Conservation (phyloP, 30 jellyfish, hydroid and myxozoan species). For the Cassiopea xamachana region DNA sequence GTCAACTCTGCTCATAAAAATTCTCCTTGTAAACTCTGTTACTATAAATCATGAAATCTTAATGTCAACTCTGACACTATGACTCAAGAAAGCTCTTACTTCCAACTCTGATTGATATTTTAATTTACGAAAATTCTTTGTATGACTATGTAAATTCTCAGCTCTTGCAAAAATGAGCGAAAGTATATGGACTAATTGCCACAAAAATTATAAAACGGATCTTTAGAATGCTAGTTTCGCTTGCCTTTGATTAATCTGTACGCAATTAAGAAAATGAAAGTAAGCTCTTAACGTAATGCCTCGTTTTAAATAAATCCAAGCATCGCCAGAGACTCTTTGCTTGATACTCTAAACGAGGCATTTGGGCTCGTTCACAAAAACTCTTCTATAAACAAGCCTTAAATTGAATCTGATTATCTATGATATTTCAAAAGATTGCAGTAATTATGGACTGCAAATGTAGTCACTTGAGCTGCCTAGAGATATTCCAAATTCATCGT, state of each 20-base stretch:
- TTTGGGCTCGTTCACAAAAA: slow-evolving; percentile 11
- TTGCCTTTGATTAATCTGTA: not conserved
- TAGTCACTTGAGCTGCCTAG: not conserved
- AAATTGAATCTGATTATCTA: slow-evolving; percentile 23
- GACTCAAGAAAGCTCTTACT: too few relatives aligned
- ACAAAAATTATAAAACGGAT: not conserved
- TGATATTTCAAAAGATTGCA: slow-evolving; percentile 1
- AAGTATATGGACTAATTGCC: not conserved
- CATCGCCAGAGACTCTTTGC: slow-evolving; percentile 20
- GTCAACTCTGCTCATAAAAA: too few relatives aligned
- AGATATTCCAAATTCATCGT: slow-evolving; percentile 9
- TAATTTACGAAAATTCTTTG: too few relatives aligned
- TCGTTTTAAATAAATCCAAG: slow-evolving; percentile 15
- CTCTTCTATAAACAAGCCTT: slow-evolving; percentile 35
- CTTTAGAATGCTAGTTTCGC: not conserved
- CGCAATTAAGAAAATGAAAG: not conserved
- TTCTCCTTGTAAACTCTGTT: too few relatives aligned
- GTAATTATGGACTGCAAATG: not conserved
- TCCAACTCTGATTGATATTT: too few relatives aligned
- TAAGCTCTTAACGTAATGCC: slow-evolving; percentile 22
- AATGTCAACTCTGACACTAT: too few relatives aligned
- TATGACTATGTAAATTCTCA: too few relatives aligned
- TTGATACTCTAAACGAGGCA: slow-evolving; percentile 23
- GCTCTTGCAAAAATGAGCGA: not conserved
- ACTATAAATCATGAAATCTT: too few relatives aligned